Evolutionary conservation across 2,797 vertebrate genomes (phyloP).

Genomic region (Sternarchorhynchus goeldii): DNA sequence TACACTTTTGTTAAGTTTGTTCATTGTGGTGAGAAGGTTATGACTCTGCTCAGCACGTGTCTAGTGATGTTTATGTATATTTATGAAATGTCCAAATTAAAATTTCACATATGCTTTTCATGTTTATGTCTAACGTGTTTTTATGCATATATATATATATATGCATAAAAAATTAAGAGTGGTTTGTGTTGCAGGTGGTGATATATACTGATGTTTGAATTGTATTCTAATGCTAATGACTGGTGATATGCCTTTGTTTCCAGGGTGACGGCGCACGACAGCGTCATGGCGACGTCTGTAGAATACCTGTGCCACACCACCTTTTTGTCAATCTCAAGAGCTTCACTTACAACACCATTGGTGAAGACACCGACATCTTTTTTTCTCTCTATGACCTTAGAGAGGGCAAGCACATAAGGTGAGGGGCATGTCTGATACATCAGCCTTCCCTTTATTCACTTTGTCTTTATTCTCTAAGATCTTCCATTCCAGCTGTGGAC

Average conservation of each 20-base stretch:
- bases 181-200: background rate
- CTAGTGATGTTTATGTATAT: background rate
- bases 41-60: background rate
- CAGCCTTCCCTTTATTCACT: background rate
- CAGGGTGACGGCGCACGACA: slow-evolving; percentile 89
- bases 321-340: slow-evolving; percentile 98
- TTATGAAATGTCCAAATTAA: background rate
- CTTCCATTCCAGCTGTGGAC: too few species aligned
- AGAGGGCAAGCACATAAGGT: slow-evolving; percentile 98
- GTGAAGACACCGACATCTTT: slow-evolving; percentile 96
- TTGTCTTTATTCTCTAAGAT: too few species aligned
- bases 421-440: slow-evolving; percentile 28
- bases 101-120: too few species aligned
- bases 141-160: too few species aligned
- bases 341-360: slow-evolving; percentile 98
- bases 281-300: slow-evolving; percentile 90
- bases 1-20: background rate
- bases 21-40: background rate
- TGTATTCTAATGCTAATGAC: background rate
- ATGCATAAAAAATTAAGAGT: background rate
- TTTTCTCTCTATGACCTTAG: slow-evolving; percentile 94
- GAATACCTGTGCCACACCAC: slow-evolving; percentile 94
- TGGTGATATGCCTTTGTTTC: background rate
- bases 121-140: background rate
- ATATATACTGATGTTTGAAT: background rate